These are phyloP conservation scores for Misgurnus mizolepis DNA, from an alignment of 2,113 vertebrate species.

Conservation along the genomic window DNA sequence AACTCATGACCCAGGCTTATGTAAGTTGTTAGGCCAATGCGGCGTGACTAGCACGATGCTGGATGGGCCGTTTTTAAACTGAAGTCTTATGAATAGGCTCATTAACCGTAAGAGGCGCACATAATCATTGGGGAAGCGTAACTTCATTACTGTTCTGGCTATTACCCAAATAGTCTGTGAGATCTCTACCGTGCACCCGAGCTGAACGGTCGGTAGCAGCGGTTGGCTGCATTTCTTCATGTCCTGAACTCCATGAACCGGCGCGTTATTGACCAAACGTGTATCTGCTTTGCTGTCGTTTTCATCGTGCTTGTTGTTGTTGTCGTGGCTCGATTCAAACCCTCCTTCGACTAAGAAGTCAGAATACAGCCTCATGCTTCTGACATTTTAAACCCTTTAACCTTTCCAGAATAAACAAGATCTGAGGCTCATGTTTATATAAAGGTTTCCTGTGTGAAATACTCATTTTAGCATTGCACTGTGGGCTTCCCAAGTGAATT, in stretches of 20 bases:
- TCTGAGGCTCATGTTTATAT: not conserved
- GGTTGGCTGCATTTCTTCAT: slow-evolving; percentile 3
- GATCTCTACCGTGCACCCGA: slow-evolving; percentile 7
- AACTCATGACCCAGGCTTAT: not conserved
- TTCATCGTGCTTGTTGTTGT: not conserved
- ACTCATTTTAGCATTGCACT: slow-evolving; percentile 4
- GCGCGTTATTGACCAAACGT: not conserved
- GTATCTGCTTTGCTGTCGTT: not conserved
- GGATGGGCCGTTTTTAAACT: slow-evolving; percentile 10
- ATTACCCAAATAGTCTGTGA: slow-evolving; percentile 4
- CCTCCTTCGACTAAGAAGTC: not conserved
- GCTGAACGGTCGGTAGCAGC: not conserved
- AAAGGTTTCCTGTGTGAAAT: slow-evolving; percentile 28
- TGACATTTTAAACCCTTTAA: slow-evolving; percentile 19
- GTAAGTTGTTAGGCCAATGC: slow-evolving; percentile 23
- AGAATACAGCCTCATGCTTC: slow-evolving; percentile 2
- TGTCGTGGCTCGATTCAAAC: not conserved
- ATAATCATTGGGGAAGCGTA: slow-evolving; percentile 33
- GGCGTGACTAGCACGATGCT: not conserved
- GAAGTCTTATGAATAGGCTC: slow-evolving; percentile 34
- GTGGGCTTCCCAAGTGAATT: not conserved
- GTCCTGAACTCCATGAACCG: not conserved
- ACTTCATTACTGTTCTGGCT: slow-evolving; percentile 33
- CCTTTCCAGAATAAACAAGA: slow-evolving; percentile 21
- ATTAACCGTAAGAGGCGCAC: slow-evolving; percentile 17